phyloP scores from a whole-genome alignment of 2,888 invertebrate genomes.

The Automeris io region DNA sequence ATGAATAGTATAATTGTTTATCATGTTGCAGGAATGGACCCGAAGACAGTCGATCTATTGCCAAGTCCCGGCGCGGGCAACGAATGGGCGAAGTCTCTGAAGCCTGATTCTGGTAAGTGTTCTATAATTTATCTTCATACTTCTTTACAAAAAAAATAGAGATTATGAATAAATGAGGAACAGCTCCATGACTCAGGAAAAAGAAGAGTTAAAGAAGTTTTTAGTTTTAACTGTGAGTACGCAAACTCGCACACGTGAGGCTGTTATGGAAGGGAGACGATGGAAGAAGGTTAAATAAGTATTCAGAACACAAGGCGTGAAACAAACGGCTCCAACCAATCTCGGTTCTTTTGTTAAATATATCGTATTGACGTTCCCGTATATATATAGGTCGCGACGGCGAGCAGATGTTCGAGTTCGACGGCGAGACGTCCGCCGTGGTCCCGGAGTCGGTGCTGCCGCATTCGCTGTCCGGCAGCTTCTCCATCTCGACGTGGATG shows the following conservation, averaged over 20 bases:
- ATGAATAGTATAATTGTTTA: not conserved
- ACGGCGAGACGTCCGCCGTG: constrained; percentile 89
- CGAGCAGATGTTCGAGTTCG: constrained; percentile 97
- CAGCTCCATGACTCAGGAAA: too few species aligned
- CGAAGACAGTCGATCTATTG: constrained; percentile 90
- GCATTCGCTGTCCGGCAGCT: constrained; percentile 87
- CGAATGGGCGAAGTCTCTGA: constrained; percentile 89
- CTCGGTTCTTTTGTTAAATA: too few species aligned
- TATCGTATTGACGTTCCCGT: too few species aligned
- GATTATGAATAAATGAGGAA: too few species aligned
- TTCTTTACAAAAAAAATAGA: too few species aligned
- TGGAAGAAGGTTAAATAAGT: too few species aligned
- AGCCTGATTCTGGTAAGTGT: constrained; percentile 85
- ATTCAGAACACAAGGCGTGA: too few species aligned
- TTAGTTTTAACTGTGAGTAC: not conserved
- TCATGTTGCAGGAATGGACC: constrained; percentile 77
- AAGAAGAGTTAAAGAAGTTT: not conserved
- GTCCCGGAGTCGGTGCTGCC: constrained; percentile 87
- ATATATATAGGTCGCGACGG: constrained; percentile 83
- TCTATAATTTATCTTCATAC: too few species aligned
- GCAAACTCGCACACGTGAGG: not conserved
- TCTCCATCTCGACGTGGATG: constrained; percentile 96
- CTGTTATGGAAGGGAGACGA: too few species aligned
- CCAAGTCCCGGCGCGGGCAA: constrained; percentile 87
- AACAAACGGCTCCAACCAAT: too few species aligned